These are phyloP conservation scores for Spea hammondii DNA, from an alignment of 2,797 vertebrate species.

Conservation along the genomic window DNA sequence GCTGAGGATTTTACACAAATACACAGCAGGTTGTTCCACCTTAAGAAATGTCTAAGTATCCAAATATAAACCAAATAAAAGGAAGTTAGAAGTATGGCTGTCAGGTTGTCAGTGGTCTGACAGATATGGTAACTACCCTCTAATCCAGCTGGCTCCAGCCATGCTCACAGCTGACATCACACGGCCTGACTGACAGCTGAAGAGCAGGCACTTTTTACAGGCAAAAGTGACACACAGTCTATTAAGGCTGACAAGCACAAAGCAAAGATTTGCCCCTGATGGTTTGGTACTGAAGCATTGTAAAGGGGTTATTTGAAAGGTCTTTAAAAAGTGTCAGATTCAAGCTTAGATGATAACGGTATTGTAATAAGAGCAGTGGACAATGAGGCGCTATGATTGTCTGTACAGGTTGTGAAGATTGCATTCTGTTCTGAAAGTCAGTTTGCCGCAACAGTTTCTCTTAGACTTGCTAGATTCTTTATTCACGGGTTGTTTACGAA, in stretches of 20 bases:
- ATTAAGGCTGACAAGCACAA: conserved; percentile 99
- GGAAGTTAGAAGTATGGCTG: conserved; percentile 94
- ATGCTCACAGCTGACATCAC: conserved; percentile 92
- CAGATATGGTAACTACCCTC: conserved; percentile 99
- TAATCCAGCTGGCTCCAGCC: conserved; percentile 99
- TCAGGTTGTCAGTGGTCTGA: conserved; percentile 99
- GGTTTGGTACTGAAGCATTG: conserved; percentile 91
- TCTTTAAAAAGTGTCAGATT: conserved; percentile 97
- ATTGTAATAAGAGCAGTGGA: conserved; percentile 98
- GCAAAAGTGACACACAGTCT: conserved; percentile 99
- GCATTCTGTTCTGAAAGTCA: conserved; percentile 61
- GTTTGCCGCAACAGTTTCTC: conserved; percentile 64
- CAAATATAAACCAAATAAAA: conserved; percentile 87
- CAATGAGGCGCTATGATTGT: conserved; percentile 96
- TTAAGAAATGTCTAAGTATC: conserved; percentile 73
- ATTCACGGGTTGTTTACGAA: conserved; percentile 43
- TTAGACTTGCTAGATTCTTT: conserved; percentile 54
- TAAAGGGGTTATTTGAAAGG: conserved; percentile 98
- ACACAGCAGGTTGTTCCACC: conserved; percentile 60
- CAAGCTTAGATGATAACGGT: conserved; percentile 98
- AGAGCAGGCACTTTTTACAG: conserved; percentile 94
- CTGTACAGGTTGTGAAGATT: conserved; percentile 82
- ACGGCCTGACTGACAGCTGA: conserved; percentile 99
- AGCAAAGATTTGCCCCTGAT: conserved; percentile 98
- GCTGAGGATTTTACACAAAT: background rate